Evolutionary conservation across 2,888 invertebrate genomes (phyloP).

Genomic region (Tenthredo mesomela): DNA sequence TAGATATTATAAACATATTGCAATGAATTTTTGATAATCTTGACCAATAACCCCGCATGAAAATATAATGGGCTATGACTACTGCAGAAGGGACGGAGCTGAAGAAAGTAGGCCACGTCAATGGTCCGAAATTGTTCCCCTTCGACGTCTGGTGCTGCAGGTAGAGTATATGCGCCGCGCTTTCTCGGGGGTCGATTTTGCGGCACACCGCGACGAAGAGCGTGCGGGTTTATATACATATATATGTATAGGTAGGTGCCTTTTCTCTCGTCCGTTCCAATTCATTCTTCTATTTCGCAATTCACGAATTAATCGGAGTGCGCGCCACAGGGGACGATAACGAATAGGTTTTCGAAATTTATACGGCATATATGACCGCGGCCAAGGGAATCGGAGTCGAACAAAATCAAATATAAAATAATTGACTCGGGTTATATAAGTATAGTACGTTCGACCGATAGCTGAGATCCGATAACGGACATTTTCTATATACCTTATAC

Average conservation of each 20-base stretch:
- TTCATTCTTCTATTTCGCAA: not conserved
- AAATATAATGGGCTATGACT: not conserved
- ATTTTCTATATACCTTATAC: not conserved
- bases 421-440: not conserved
- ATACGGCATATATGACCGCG: not conserved
- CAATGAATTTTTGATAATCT: not conserved
- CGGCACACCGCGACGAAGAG: not conserved
- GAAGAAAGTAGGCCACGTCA: conserved; percentile 51
- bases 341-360: not conserved
- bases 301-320: conserved; percentile 21
- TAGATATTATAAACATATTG: not conserved
- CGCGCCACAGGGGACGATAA: conserved; percentile 9
- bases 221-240: no score
- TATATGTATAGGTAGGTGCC: not conserved
- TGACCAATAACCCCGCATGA: not conserved
- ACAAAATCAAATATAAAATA: conserved; percentile 16
- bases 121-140: conserved; percentile 49
- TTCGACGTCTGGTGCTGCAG: not conserved
- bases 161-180: conserved; percentile 17
- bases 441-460: not conserved
- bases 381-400: not conserved
- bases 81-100: not conserved
- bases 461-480: not conserved
- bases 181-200: conserved; percentile 24
- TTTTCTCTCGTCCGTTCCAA: not conserved